These are phyloP conservation scores for Pangasius krempfi DNA, from an alignment of 2,797 vertebrate species.

Conservation along the genomic window DNA sequence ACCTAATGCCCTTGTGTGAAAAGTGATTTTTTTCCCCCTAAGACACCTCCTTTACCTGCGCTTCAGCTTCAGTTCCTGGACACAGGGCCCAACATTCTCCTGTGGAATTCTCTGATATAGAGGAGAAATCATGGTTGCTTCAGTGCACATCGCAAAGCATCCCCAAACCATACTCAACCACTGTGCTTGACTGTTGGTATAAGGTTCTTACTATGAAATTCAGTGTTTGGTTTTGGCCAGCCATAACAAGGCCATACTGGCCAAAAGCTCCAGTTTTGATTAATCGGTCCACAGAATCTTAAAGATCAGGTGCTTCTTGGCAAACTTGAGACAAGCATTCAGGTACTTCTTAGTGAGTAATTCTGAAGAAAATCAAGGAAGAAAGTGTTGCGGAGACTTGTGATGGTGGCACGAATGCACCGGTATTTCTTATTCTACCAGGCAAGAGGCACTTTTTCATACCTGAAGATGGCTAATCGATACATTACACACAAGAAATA, in stretches of 20 bases:
- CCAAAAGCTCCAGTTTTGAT: not conserved
- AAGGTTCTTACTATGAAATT: not conserved
- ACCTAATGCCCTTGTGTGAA: too few relatives aligned
- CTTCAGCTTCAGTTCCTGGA: not conserved
- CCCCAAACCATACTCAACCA: not conserved
- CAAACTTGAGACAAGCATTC: not conserved
- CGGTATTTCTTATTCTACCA: not conserved
- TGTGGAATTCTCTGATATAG: not conserved
- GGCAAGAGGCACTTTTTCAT: not conserved
- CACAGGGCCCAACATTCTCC: not conserved
- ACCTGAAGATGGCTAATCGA: not conserved
- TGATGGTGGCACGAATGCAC: not conserved
- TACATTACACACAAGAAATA: not conserved
- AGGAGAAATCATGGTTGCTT: not conserved
- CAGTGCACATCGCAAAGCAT: not conserved
- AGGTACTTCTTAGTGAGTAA: not conserved
- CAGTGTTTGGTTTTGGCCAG: not conserved
- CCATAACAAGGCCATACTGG: not conserved
- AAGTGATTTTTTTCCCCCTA: not conserved
- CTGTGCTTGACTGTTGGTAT: not conserved
- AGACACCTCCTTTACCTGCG: not conserved
- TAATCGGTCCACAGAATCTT: not conserved
- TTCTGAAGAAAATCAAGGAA: not conserved
- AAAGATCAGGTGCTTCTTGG: constrained; percentile 1
- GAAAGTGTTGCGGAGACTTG: not conserved